These are phyloP conservation scores for Bucorvus abyssinicus DNA, from an alignment of 2,797 vertebrate genomes.

Conservation along the genomic window DNA sequence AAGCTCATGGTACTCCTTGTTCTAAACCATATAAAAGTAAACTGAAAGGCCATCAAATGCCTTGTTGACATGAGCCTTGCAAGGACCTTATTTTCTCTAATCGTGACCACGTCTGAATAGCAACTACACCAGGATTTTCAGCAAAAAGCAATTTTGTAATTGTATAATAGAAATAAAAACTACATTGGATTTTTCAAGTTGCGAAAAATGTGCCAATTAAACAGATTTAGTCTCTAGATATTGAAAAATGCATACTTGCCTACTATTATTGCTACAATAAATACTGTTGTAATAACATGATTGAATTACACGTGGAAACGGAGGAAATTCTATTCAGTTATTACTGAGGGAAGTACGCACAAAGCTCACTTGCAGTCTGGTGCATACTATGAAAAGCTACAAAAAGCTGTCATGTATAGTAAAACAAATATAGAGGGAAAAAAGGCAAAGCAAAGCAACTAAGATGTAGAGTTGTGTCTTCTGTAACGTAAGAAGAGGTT, in stretches of 20 bases:
- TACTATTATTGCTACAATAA: not conserved
- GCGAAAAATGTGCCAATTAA: not conserved
- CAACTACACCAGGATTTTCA: not conserved
- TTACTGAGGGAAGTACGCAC: not conserved
- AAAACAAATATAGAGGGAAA: not conserved
- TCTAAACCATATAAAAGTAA: not conserved
- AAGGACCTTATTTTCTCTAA: not conserved
- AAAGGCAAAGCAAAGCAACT: not conserved
- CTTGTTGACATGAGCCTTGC: not conserved
- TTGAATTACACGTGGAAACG: not conserved
- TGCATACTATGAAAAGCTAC: not conserved
- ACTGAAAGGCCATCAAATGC: not conserved
- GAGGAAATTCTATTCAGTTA: not conserved
- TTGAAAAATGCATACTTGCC: not conserved
- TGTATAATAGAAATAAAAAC: not conserved
- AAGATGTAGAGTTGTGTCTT: not conserved
- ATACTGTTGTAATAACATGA: not conserved
- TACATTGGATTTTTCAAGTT: not conserved
- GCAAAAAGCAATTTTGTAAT: not conserved
- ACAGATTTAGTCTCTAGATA: not conserved
- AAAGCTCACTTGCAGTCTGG: not conserved
- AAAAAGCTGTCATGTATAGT: not conserved
- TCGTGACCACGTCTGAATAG: not conserved
- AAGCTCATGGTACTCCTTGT: not conserved
- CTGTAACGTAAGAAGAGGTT: not conserved